Evolutionary conservation across 2,113 vertebrate species (phyloP).

Genomic region (Alosa alosa): DNA sequence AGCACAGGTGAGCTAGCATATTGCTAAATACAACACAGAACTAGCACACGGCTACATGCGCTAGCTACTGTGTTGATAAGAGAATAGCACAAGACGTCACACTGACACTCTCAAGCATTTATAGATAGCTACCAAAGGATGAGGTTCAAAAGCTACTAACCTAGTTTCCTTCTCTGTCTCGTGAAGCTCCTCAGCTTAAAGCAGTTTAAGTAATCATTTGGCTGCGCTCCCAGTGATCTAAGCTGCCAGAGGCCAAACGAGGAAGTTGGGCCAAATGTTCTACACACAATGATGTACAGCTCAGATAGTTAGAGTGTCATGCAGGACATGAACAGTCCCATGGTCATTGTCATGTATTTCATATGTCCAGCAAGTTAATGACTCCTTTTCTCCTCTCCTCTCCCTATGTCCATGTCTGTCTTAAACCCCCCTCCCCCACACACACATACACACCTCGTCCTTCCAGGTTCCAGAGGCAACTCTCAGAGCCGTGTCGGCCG

Average conservation of each 20-base stretch:
- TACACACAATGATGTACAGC: neutral
- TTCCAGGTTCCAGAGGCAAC: constrained; percentile 86
- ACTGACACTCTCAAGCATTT: neutral
- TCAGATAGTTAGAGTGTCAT: too few relatives aligned
- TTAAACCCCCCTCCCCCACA: neutral
- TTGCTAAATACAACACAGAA: neutral
- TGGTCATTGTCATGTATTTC: too few relatives aligned
- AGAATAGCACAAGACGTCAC: neutral
- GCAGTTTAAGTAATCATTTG: neutral
- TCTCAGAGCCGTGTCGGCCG: constrained; percentile 81
- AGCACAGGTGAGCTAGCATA: neutral
- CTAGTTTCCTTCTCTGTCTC: neutral
- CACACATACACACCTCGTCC: too few relatives aligned
- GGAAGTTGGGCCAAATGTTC: neutral
- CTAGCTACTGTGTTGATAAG: too few relatives aligned
- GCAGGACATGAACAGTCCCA: too few relatives aligned
- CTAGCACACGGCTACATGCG: too few relatives aligned
- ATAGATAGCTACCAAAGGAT: too few relatives aligned
- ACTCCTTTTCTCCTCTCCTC: neutral
- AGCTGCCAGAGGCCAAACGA: neutral
- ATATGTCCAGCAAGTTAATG: too few relatives aligned
- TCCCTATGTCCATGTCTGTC: neutral
- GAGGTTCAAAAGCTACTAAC: neutral
- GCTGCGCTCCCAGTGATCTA: neutral
- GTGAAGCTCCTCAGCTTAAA: neutral